A percentile compares a stretch with the other conserved stretches of the same genome.
These are phyloP conservation scores for Geodia barretti DNA, from an alignment of 37 sponge, comb jelly and placozoan species.

Conservation along the genomic window DNA sequence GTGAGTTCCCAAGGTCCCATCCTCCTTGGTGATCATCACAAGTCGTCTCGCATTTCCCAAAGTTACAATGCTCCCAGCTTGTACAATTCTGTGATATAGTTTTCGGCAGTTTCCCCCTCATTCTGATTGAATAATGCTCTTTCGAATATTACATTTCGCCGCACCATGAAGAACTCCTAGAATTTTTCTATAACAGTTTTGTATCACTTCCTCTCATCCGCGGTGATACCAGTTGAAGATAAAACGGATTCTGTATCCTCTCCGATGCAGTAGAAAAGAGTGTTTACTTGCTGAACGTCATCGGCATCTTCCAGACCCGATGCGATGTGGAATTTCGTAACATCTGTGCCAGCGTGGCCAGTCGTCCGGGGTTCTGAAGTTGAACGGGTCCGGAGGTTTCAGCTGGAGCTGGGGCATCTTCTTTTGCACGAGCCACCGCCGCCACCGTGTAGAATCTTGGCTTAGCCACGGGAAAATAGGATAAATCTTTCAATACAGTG, in stretches of 20 bases:
- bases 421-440: no score
- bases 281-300: conserved; percentile 30
- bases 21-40: no score
- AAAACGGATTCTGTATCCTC: conserved; percentile 37
- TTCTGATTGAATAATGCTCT: conserved; percentile 31
- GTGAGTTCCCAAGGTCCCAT: no score
- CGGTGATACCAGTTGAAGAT: conserved; percentile 23
- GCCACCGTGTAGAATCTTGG: conserved; percentile 62
- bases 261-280: conserved; percentile 46
- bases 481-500: no score
- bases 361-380: conserved; percentile 31
- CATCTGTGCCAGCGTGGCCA: conserved; percentile 25
- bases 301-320: conserved; percentile 17
- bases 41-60: no score
- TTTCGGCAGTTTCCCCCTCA: conserved; percentile 12
- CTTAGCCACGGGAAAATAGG: no score
- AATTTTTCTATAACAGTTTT: conserved; percentile 12
- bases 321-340: conserved; percentile 31
- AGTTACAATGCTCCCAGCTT: no score
- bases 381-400: conserved; percentile 25
- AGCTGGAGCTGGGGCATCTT: conserved; percentile 24
- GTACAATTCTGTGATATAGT: conserved; percentile 30
- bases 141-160: conserved; percentile 37
- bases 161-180: conserved; percentile 29
- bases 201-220: conserved; percentile 30